phyloP scores from a whole-genome alignment of 2,113 vertebrate species.

The Prinia subflava region DNA sequence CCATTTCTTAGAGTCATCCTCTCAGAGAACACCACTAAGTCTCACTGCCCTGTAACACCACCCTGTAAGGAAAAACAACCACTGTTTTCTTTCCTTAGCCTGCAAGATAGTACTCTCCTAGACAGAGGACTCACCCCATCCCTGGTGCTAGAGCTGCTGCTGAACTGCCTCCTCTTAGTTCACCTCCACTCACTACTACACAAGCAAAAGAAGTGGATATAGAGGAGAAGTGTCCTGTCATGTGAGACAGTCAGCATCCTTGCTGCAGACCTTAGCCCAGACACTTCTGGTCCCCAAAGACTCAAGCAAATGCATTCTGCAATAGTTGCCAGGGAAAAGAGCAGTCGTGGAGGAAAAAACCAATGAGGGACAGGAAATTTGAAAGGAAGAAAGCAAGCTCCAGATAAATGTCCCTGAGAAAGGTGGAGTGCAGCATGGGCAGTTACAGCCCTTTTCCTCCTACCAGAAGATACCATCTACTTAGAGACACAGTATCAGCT shows the following conservation, averaged over 20 bases:
- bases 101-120: background rate
- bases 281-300: background rate
- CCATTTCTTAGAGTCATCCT: background rate
- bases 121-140: background rate
- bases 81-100: background rate
- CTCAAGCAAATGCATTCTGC: background rate
- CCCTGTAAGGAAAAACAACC: background rate
- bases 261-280: background rate
- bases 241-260: background rate
- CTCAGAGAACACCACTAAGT: background rate
- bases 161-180: background rate
- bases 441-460: background rate
- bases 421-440: accelerated
- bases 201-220: background rate
- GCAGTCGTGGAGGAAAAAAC: background rate
- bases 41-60: background rate
- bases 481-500: background rate
- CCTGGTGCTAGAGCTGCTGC: background rate
- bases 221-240: background rate
- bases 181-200: background rate
- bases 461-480: background rate
- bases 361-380: background rate
- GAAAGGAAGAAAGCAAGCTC: background rate
- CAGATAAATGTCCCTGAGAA: background rate
- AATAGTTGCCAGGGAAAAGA: background rate